Conservation (phyloP, 1,140 invertebrate genomes). For the Sitodiplosis mosellana region DNA sequence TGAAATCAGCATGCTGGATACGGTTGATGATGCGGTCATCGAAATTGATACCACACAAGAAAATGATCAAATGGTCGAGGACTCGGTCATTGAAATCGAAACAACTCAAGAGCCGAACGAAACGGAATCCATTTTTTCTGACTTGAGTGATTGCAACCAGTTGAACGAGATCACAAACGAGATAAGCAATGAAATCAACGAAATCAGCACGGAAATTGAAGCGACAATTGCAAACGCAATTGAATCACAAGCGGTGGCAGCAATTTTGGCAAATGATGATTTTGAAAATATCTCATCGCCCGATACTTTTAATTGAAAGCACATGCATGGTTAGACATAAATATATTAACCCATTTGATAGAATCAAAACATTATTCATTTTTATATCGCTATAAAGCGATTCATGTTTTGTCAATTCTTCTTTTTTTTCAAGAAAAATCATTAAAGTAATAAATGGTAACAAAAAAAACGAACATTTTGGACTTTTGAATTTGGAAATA, state of each 20-base stretch:
- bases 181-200: background rate
- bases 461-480: too few relatives aligned
- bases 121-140: too few relatives aligned
- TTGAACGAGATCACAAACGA: background rate
- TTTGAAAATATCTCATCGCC: constrained; percentile 1
- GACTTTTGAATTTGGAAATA: too few relatives aligned
- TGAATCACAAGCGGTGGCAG: background rate
- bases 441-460: too few relatives aligned
- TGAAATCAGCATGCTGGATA: background rate
- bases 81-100: background rate
- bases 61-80: background rate
- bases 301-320: background rate
- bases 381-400: too few relatives aligned
- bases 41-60: background rate
- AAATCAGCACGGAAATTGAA: background rate
- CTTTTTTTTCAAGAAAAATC: too few relatives aligned
- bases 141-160: background rate
- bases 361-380: too few relatives aligned
- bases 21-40: background rate
- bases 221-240: background rate
- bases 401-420: too few relatives aligned
- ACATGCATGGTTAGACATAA: too few relatives aligned
- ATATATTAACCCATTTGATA: too few relatives aligned
- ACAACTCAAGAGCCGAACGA: background rate
- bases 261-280: background rate